Percentiles rank a stretch among this genome's conserved stretches.
These are phyloP conservation scores for Stigmatopora nigra DNA, from an alignment of 2,113 vertebrate genomes.

Conservation along the genomic window DNA sequence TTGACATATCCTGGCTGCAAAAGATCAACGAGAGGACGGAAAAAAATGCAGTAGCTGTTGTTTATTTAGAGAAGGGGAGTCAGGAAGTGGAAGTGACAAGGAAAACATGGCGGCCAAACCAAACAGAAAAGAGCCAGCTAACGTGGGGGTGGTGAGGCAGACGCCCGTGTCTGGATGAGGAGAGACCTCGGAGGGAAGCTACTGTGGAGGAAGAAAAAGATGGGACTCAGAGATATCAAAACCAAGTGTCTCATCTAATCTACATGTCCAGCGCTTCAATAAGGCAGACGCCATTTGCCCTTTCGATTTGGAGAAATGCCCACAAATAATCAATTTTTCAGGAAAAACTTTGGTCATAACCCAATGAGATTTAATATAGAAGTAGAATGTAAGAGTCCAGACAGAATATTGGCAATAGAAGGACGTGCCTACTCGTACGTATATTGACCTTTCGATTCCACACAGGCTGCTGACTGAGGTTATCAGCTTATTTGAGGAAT, in stretches of 20 bases:
- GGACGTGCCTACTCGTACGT: constrained; percentile 17
- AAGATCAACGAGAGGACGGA: constrained; percentile 11
- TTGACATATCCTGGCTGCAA: constrained; percentile 31
- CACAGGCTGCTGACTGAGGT: constrained; percentile 39
- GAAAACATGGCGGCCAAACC: constrained; percentile 26
- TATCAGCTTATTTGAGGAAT: constrained; percentile 54
- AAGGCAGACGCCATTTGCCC: background rate
- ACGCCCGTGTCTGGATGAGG: constrained; percentile 29
- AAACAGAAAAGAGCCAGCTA: constrained; percentile 25
- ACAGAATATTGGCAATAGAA: background rate
- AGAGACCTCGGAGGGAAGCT: constrained; percentile 9
- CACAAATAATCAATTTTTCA: background rate
- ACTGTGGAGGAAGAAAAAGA: constrained; percentile 37
- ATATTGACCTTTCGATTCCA: constrained; percentile 56
- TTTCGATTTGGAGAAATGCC: background rate
- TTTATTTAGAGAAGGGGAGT: constrained; percentile 42
- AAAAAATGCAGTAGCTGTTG: constrained; percentile 44
- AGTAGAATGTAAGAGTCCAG: background rate
- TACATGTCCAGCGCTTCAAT: constrained; percentile 22
- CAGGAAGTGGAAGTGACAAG: constrained; percentile 61
- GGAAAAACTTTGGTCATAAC: too few species aligned
- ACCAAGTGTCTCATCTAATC: constrained; percentile 23
- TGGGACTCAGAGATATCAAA: constrained; percentile 36
- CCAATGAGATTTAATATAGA: too few species aligned
- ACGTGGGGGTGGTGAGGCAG: constrained; percentile 18